Base-by-base conservation (phyloP, 2,113 vertebrate species). In the Cavia aperea region DNA sequence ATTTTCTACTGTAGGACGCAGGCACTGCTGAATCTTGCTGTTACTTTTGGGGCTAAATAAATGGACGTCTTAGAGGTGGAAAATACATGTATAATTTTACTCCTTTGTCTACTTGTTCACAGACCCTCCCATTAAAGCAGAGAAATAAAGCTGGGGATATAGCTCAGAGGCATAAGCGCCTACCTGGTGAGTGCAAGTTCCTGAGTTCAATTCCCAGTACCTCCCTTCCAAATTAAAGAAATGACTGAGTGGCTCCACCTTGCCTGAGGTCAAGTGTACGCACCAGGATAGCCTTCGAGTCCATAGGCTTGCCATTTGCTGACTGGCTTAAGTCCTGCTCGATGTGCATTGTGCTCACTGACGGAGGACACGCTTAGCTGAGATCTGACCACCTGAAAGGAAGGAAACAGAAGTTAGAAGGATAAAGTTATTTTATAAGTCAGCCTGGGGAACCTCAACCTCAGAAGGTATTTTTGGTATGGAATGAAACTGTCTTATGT, bases 251-350 rank as follows among this genome's bases (percentile, higher is more conserved):
- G 70, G 85, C 36, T 86, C 77, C n/a, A 36, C 39, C 46, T 86
- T 88, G 49, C 75, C 31, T 62, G 31, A 72, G 62, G 87, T 81
- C 21, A 81, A 46, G 51, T n/a, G 43, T 54, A 96, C 96, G 92
- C 96, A 99, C 99, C 99, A 93, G 99, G 98, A 96, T 98, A 98
- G 15, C 97, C 98, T 85, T 97, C 96, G 9, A 99, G 97, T 70
- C 98, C 96, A 56, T 98, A 99, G 15, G 98, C 99, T 96, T 96
- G 98, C 99, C 99, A 99, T 68, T 98, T 97, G 95, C 97, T 97
- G 90, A 98, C 96, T 0, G 99, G 98, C 90, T 95, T 96, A 82
- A 99, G 96, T 89, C 99, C 99, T 85, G 97, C 98, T 94, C 93
- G 97, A 54, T 29, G 94, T 43, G 98, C 98, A 86, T 98, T 98